Base-by-base conservation (phyloP, 2,888 invertebrate genomes). In the Periphyllus acericola region DNA sequence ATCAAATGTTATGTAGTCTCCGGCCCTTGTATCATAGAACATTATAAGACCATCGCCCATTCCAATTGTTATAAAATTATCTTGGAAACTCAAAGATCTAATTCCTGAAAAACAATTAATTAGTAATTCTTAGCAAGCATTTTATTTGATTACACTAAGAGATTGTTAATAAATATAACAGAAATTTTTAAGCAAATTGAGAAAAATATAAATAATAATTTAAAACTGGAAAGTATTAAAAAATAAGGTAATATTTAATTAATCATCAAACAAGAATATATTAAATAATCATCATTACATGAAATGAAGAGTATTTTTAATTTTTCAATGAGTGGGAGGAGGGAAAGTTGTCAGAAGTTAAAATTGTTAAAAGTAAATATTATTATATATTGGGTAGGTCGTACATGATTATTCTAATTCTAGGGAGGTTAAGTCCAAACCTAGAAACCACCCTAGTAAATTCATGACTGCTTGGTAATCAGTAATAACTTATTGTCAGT, bases 1-100 rank as follows among this genome's bases (percentile, higher is more conserved):
- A 91, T 96, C 96, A 89, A 96, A 96, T 91, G 98, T 97, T 83
- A 98, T 92, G 92, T 98, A 98, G 92, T 97, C 97, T 80, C 96
- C 96, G 46, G 97, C 97, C 90, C 96, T 94, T 89, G 98, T 93
- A 91, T 99, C 99, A 91, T 98, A 98, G 92, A 99, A 98, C 94
- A 98, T 95, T 2, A 99, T 92, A 92, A 96, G 94, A 32, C 98
- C 98, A 36, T 96, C 93, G 0, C 98, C 98, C 0, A 98, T 98
- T 32, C 98, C 98, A 90, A 98, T 96, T 3, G 98, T 98, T 89
- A 99, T 93, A 90, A 98, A 94, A 90, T 97, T 94, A 0, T 96
- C 96, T 90, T 96, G 95, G 92, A 98, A 98, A 89, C 90, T 90
- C 5, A 90, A 90, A 14, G 90, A 90, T 83, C 90, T 88, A 46